phyloP scores from a whole-genome alignment of 2,113 vertebrate species.

The Sinocyclocheilus maitianheensis region DNA sequence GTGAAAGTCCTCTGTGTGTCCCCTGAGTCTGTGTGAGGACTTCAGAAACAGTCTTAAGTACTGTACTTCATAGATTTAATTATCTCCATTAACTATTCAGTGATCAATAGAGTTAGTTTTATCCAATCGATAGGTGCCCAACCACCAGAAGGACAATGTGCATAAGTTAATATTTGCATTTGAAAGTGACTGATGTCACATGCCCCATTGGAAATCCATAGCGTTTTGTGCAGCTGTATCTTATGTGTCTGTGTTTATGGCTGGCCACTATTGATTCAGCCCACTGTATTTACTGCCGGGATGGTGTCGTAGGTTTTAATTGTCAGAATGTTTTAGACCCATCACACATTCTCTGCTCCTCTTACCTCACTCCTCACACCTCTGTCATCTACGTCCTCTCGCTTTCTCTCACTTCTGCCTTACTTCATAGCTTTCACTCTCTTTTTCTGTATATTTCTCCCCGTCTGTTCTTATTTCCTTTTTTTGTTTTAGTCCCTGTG shows the following conservation, averaged over 20 bases:
- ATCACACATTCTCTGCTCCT: conserved; percentile 13
- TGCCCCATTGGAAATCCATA: conserved; percentile 82
- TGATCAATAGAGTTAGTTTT: conserved; percentile 82
- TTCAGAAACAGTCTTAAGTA: conserved; percentile 74
- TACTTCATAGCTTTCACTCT: conserved; percentile 44
- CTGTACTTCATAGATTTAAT: conserved; percentile 78
- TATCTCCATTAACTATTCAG: conserved; percentile 83
- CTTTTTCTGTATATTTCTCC: conserved; percentile 11
- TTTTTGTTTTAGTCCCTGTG: not conserved
- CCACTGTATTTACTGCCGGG: conserved; percentile 79
- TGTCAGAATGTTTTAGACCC: conserved; percentile 76
- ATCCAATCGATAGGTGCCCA: conserved; percentile 77
- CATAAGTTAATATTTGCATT: conserved; percentile 84
- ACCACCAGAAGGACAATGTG: conserved; percentile 78
- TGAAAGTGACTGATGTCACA: conserved; percentile 79
- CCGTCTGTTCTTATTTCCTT: conserved; percentile 37
- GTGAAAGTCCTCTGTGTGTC: conserved; percentile 47
- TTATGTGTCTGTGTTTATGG: conserved; percentile 74
- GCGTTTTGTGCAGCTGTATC: conserved; percentile 81
- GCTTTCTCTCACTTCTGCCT: not conserved
- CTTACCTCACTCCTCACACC: conserved; percentile 53
- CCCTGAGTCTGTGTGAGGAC: conserved; percentile 42
- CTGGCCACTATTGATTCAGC: conserved; percentile 79
- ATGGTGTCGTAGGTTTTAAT: conserved; percentile 76
- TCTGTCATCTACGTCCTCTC: conserved; percentile 42